phyloP scores from a whole-genome alignment of 2,113 vertebrate genomes.

The Grammomys surdaster region DNA sequence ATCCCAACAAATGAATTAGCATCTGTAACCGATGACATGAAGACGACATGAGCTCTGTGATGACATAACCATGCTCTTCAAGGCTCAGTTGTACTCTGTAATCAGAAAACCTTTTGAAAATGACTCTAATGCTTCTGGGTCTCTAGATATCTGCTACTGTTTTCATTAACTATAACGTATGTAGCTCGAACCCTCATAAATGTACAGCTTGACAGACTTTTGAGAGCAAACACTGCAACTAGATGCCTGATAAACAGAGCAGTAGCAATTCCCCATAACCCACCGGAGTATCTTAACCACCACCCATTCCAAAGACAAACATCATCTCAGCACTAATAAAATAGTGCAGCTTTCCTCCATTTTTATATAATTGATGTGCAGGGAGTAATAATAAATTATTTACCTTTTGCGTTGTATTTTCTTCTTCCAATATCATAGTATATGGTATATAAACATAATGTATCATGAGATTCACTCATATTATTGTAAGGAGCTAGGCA shows the following conservation, averaged over 20 bases:
- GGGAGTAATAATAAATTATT: background rate
- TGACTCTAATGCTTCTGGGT: background rate
- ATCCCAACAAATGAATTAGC: conserved; percentile 16
- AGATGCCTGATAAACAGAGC: background rate
- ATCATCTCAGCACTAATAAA: background rate
- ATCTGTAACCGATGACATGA: conserved; percentile 44
- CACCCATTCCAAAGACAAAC: background rate
- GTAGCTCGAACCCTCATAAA: background rate
- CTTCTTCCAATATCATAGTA: background rate
- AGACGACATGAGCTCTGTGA: background rate
- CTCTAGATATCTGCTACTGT: background rate
- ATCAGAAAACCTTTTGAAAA: background rate
- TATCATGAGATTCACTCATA: background rate
- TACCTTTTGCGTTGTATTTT: background rate
- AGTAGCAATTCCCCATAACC: background rate
- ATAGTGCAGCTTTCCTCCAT: background rate
- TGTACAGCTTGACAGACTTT: background rate
- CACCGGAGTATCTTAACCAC: background rate
- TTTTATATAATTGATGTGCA: background rate
- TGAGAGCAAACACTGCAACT: conserved; percentile 21
- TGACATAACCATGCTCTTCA: background rate
- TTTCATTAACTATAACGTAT: background rate
- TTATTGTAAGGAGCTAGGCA: background rate
- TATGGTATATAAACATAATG: background rate
- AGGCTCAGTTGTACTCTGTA: background rate